phyloP scores from a whole-genome alignment of 2,113 vertebrate species.

The Typhlomys cinereus region DNA sequence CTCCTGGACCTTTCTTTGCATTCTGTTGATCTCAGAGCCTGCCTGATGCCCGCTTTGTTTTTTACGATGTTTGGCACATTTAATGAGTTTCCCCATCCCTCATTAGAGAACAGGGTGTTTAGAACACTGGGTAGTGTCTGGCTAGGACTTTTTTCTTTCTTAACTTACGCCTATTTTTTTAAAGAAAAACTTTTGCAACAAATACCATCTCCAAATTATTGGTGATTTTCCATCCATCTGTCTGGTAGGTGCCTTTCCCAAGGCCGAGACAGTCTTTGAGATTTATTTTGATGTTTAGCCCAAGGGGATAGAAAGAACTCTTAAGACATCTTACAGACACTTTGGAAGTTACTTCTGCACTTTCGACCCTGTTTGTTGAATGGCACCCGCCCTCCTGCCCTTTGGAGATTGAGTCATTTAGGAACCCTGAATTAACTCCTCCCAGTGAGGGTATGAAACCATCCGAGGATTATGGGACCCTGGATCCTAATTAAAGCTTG shows the following conservation, averaged over 20 bases:
- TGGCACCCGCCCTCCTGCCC: too few relatives aligned
- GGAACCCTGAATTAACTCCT: neutral
- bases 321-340: neutral
- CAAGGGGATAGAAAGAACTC: neutral
- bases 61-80: neutral
- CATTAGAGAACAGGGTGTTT: constrained; percentile 47
- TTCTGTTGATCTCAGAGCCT: neutral
- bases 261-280: neutral
- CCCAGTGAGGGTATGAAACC: neutral
- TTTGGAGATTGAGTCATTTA: neutral
- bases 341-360: neutral
- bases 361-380: neutral
- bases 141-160: constrained; percentile 1
- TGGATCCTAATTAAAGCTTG: constrained; percentile 81
- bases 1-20: neutral
- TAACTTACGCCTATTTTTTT: neutral
- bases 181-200: neutral
- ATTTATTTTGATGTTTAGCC: neutral
- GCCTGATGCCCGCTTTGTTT: constrained; percentile 36
- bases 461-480: constrained; percentile 45
- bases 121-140: constrained; percentile 41
- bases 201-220: constrained; percentile 23
- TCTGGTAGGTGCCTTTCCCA: constrained; percentile 8
- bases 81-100: neutral
- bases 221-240: constrained; percentile 22